These are phyloP conservation scores for Callipepla squamata DNA, from an alignment of 2,113 vertebrate genomes.

Conservation along the genomic window DNA sequence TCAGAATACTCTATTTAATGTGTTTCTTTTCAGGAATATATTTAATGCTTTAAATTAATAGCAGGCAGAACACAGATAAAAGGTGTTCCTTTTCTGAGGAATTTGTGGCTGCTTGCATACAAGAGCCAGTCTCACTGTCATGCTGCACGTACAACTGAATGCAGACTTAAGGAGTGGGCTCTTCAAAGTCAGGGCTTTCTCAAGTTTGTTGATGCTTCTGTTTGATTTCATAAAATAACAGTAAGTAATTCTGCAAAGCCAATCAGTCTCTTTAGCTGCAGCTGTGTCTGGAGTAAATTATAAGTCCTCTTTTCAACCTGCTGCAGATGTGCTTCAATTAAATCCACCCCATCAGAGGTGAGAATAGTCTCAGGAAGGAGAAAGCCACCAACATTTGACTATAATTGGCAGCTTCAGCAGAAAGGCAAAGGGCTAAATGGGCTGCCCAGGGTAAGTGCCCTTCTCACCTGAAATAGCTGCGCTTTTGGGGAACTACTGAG, in stretches of 20 bases:
- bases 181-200: background rate
- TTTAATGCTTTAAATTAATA: background rate
- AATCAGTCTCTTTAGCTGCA: background rate
- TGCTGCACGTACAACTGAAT: background rate
- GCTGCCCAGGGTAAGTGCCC: background rate
- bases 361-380: background rate
- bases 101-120: background rate
- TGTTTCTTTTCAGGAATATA: background rate
- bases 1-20: background rate
- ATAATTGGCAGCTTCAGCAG: background rate
- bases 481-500: background rate
- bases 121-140: background rate
- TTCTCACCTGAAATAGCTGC: slow-evolving; percentile 1
- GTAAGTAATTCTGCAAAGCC: background rate
- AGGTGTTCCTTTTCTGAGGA: background rate
- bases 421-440: background rate
- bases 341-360: background rate
- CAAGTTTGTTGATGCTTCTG: background rate
- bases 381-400: background rate
- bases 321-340: background rate
- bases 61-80: background rate
- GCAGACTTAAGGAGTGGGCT: background rate
- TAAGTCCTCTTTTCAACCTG: background rate
- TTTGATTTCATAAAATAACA: background rate
- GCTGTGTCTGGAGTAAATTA: background rate